Evolutionary conservation across 2,797 vertebrate species (phyloP), one percentile per base, ranked within the genome.

Genomic region (Syngnathus rostellatus): DNA sequence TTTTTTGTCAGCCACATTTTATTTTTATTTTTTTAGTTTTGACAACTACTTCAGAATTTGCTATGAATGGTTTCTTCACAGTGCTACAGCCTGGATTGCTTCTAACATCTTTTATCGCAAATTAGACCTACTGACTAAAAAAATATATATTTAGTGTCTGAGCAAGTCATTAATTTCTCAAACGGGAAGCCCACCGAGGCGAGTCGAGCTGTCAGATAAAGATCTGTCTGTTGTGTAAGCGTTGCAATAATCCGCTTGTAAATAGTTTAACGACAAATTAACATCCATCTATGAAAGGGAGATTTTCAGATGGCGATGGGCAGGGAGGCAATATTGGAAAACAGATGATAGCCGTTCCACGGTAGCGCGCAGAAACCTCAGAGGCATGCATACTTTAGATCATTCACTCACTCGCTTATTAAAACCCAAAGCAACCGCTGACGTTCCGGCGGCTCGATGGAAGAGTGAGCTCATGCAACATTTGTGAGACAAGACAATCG

Each of bases 201-300:
- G 51, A 23, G n/a, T 23, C 54, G 12, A 81, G 74, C 78, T 57
- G 48, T 72, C 75, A 83, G 83, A 89, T 88, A 86, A 86, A 81
- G 81, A 88, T 86, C 81, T 69, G 75, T 80, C 81, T 85, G 82
- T 86, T 83, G 83, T 46, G 1, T 68, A 74, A 77, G 76, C 83
- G 85, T 88, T 87, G 72, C 78, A 86, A 90, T 89, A 88, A 91
- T 90, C 89, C 82, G 86, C 83, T 86, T 79, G 81, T 81, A 85
- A 87, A 80, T 75, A 75, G 71, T 86, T 88, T 79, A 81, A 78
- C 84, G 84, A 82, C 77, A 82, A 57, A 57, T 86, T 84, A 85
- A 81, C 78, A 84, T 68, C 66, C 63, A 76, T 65, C 74, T 65
- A 41, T 70, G 68, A 78, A 78, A 77, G 78, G 57, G 67, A 71